phyloP scores from a whole-genome alignment of 2,113 vertebrate species.

The Megaleporinus macrocephalus region DNA sequence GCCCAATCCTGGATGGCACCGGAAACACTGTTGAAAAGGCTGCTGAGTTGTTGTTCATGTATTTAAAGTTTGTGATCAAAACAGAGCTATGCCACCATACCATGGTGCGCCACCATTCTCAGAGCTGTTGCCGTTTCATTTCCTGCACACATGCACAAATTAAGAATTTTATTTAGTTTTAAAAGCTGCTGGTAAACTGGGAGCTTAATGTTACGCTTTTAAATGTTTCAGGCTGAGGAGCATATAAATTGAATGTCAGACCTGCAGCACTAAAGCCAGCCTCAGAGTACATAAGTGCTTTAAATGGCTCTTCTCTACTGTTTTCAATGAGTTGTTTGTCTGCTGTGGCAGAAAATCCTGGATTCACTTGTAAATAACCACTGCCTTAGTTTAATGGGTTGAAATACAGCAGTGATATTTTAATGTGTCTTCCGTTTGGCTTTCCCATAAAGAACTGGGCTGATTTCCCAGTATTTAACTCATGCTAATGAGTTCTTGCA shows the following conservation, averaged over 20 bases:
- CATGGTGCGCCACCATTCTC: too few relatives aligned
- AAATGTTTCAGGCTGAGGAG: conserved; percentile 29
- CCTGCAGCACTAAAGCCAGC: background rate
- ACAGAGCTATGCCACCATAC: background rate
- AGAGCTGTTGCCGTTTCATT: background rate
- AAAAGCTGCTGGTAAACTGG: background rate
- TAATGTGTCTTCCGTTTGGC: background rate
- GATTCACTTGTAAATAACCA: background rate
- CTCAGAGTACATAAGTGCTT: background rate
- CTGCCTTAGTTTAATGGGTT: background rate
- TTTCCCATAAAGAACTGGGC: background rate
- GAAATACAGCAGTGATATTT: background rate
- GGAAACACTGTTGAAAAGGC: background rate
- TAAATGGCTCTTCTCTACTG: background rate
- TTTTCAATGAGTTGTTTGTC: background rate
- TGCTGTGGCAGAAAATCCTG: background rate
- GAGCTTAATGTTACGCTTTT: background rate
- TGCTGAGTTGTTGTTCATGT: background rate
- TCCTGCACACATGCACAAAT: background rate
- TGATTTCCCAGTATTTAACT: background rate
- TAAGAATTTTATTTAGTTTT: background rate
- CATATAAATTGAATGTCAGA: conserved; percentile 13
- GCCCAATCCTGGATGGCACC: too few relatives aligned
- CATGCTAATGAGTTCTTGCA: background rate
- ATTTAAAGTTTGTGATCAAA: background rate